Evolutionary conservation across 2,888 invertebrate genomes (phyloP).

Genomic region (Parapristionchus giblindavisi): DNA sequence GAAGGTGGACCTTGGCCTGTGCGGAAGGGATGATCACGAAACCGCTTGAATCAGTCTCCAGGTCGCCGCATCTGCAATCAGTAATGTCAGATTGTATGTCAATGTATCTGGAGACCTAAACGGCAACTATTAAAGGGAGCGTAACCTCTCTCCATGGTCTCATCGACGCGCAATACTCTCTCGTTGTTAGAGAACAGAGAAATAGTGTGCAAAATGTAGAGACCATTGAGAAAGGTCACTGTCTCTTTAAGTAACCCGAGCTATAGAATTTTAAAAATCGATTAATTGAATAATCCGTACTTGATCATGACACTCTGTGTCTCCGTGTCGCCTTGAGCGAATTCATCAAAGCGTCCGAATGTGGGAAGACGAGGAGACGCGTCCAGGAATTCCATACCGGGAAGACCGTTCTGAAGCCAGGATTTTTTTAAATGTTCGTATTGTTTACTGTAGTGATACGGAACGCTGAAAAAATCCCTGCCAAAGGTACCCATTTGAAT

Average conservation of each 20-base stretch:
- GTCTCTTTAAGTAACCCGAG: too few species aligned
- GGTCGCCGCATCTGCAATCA: slow-evolving; percentile 4
- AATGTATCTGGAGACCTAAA: too few species aligned
- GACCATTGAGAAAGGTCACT: too few species aligned
- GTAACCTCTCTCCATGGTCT: too few species aligned
- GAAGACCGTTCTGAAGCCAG: background rate
- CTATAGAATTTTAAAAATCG: too few species aligned
- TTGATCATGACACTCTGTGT: slow-evolving; percentile 1
- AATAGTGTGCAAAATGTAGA: too few species aligned
- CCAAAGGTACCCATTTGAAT: background rate
- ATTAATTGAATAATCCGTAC: too few species aligned
- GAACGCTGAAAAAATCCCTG: background rate
- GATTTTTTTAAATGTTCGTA: background rate
- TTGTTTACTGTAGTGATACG: background rate
- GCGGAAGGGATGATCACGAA: slow-evolving; percentile 9
- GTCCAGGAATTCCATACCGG: slow-evolving; percentile 12
- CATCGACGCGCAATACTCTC: too few species aligned
- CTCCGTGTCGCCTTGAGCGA: slow-evolving; percentile 6
- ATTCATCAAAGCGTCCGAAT: slow-evolving; percentile 7
- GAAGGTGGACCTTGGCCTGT: background rate
- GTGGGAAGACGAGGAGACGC: slow-evolving; percentile 16
- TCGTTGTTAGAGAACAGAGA: too few species aligned
- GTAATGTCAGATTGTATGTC: too few species aligned
- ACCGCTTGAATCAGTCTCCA: slow-evolving; percentile 10
- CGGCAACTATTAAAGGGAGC: too few species aligned